Conservation (phyloP, 2,888 invertebrate species). For the Mellilla xanthometata region DNA sequence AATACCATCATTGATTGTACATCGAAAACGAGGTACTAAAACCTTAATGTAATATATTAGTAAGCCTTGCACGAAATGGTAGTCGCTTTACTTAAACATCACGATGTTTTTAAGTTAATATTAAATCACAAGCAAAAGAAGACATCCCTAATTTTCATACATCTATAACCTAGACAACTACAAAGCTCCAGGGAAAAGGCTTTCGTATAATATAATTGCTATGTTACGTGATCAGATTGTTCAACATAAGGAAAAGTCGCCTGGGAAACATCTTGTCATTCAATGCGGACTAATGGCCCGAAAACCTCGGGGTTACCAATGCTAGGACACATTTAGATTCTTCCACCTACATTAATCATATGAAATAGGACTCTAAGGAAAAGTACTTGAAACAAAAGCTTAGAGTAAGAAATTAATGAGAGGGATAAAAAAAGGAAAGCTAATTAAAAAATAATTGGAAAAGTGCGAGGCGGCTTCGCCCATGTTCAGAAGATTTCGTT, state of each 20-base stretch:
- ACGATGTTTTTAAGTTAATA: no score
- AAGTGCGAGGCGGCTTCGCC: no score
- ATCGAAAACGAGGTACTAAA: background rate
- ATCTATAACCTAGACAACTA: background rate
- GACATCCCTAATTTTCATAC: background rate
- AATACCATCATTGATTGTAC: background rate
- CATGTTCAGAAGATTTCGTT: no score
- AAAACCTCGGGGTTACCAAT: slow-evolving; percentile 2
- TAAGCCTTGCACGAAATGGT: no score
- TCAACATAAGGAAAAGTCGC: slow-evolving; percentile 7
- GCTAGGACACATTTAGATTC: slow-evolving; percentile 7
- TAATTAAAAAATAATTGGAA: no score
- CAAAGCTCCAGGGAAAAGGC: background rate
- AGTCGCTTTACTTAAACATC: no score
- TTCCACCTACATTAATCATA: slow-evolving; percentile 7
- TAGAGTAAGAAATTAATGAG: no score
- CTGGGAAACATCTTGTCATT: slow-evolving; percentile 9
- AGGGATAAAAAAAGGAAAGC: no score
- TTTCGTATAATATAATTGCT: slow-evolving; percentile 11
- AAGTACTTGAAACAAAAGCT: no score
- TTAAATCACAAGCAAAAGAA: no score
- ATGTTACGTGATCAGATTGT: slow-evolving; percentile 13
- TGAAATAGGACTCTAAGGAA: background rate
- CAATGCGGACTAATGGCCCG: slow-evolving; percentile 6
- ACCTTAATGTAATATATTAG: no score